These are phyloP conservation scores for Hyposoter didymator DNA, from an alignment of 2,888 invertebrate species.

Conservation along the genomic window DNA sequence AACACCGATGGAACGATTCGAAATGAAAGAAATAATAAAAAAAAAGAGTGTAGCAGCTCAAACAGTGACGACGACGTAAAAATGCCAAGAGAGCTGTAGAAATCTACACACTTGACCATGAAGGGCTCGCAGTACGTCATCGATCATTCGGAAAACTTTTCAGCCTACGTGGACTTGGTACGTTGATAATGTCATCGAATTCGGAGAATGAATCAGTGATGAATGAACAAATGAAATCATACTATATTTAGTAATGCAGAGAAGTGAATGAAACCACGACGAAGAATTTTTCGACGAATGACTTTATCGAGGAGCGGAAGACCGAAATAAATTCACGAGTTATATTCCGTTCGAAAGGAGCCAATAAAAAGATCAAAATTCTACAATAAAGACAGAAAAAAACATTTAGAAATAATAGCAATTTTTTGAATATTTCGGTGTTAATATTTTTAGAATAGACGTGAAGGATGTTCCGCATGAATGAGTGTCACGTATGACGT, in stretches of 20 bases:
- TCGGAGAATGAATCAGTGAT: slow-evolving; percentile 21
- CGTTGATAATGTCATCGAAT: slow-evolving; percentile 37
- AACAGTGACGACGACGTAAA: slow-evolving; percentile 2
- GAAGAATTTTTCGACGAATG: background rate
- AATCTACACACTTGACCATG: slow-evolving; percentile 33
- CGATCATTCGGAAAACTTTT: slow-evolving; percentile 15
- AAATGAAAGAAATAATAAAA: background rate
- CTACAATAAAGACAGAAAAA: background rate
- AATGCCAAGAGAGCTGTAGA: background rate
- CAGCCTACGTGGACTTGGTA: background rate
- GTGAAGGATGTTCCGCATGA: background rate
- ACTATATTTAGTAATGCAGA: background rate
- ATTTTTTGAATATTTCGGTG: background rate
- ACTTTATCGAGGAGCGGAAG: background rate
- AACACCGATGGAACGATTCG: background rate
- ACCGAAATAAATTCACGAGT: background rate
- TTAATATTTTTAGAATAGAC: background rate
- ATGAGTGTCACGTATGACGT: background rate
- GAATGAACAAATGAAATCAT: background rate
- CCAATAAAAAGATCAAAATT: no score
- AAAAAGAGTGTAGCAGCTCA: background rate
- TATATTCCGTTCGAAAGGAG: background rate
- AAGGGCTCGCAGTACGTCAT: slow-evolving; percentile 47
- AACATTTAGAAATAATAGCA: background rate
- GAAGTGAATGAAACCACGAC: background rate